Evolutionary conservation across 2,113 vertebrate genomes (phyloP).

Genomic region (Agelaius tricolor): DNA sequence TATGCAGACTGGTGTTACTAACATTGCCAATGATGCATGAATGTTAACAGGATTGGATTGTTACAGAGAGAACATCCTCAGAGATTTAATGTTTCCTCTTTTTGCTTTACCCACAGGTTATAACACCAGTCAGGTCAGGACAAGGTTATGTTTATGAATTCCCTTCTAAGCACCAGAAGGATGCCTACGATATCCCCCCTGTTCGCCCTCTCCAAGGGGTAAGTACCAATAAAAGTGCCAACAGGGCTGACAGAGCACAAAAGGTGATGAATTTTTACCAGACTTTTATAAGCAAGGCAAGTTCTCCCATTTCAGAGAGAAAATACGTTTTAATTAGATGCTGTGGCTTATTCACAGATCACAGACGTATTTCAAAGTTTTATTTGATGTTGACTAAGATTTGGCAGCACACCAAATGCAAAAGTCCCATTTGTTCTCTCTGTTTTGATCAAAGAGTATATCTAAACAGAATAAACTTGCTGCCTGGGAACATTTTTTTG

Average conservation of each 20-base stretch:
- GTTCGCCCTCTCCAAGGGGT: constrained; percentile 86
- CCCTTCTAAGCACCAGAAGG: constrained; percentile 83
- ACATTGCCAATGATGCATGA: not conserved
- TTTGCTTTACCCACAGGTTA: constrained; percentile 80
- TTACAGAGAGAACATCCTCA: not conserved
- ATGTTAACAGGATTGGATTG: not conserved
- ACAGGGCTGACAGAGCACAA: not conserved
- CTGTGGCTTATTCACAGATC: constrained; percentile 1
- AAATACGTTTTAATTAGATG: constrained; percentile 21
- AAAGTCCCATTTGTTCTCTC: constrained; percentile 34
- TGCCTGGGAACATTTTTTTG: not conserved
- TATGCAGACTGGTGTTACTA: not conserved
- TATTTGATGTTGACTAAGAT: constrained; percentile 40
- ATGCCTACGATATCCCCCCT: constrained; percentile 90
- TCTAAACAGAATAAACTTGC: constrained; percentile 30
- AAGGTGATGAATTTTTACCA: constrained; percentile 27
- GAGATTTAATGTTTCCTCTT: not conserved
- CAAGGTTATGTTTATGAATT: constrained; percentile 87
- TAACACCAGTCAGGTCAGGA: constrained; percentile 88
- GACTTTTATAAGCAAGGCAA: not conserved
- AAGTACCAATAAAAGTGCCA: constrained; percentile 56
- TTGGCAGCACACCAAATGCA: constrained; percentile 6
- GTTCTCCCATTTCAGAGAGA: constrained; percentile 40
- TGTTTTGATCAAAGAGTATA: constrained; percentile 46
- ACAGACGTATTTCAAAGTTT: constrained; percentile 26